Evolutionary conservation across 2,113 vertebrate species (phyloP).

Genomic region (Macrotis lagotis): DNA sequence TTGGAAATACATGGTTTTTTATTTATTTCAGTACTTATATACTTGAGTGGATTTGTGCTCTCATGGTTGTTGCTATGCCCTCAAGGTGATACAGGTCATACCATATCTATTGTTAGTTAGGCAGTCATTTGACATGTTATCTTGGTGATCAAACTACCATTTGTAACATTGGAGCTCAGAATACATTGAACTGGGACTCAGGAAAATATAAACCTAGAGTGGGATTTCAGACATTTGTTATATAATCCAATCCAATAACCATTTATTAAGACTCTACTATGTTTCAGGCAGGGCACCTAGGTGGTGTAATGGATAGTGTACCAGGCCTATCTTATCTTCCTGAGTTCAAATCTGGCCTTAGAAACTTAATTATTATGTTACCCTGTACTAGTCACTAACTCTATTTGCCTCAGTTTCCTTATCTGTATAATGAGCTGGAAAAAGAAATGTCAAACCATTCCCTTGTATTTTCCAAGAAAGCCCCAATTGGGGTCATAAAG

Average conservation of each 20-base stretch:
- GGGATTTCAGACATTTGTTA: not conserved
- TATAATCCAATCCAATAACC: not conserved
- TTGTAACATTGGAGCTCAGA: not conserved
- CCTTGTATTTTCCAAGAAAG: not conserved
- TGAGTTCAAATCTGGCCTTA: not conserved
- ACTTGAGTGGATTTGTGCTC: not conserved
- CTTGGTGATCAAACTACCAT: not conserved
- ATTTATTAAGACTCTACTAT: not conserved
- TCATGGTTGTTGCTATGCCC: not conserved
- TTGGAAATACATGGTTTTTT: not conserved
- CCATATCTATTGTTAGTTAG: not conserved
- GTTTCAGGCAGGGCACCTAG: not conserved
- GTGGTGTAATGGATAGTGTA: not conserved
- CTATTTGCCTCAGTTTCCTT: not conserved
- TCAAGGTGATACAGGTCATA: not conserved
- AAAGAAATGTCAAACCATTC: not conserved
- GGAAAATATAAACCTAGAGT: not conserved
- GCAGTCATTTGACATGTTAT: not conserved
- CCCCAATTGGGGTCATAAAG: not conserved
- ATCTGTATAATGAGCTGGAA: not conserved
- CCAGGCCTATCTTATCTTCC: not conserved
- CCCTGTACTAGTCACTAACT: not conserved
- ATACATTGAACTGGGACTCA: not conserved
- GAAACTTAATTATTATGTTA: not conserved
- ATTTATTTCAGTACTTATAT: not conserved